Conservation (phyloP, 2,113 vertebrate genomes). For the Silurus glanis region DNA sequence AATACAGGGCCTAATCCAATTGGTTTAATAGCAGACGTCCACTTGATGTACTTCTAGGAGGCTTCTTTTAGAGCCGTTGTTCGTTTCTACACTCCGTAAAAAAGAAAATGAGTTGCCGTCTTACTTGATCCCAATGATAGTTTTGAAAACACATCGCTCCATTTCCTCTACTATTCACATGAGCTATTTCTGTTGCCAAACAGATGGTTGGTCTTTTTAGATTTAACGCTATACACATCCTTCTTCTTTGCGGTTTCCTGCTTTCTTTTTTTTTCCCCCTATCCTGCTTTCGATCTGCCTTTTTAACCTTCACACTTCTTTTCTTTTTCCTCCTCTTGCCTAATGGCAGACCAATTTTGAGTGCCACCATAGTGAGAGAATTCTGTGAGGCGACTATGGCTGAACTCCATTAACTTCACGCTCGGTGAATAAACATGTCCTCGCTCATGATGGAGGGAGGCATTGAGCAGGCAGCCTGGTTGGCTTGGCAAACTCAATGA, state of each 20-base stretch:
- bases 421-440: conserved; percentile 49
- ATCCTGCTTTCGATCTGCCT: conserved; percentile 20
- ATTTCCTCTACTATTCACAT: background rate
- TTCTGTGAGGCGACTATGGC: conserved; percentile 28
- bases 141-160: conserved; percentile 17
- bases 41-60: background rate
- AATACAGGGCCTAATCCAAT: background rate
- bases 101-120: conserved; percentile 7
- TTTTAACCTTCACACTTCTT: conserved; percentile 27
- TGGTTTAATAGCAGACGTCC: conserved; percentile 1
- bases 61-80: background rate
- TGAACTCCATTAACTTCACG: conserved; percentile 51
- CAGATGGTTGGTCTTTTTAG: background rate
- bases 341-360: conserved; percentile 44
- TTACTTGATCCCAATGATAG: conserved; percentile 33
- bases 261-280: background rate
- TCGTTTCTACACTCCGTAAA: background rate
- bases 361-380: conserved; percentile 16
- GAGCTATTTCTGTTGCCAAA: background rate
- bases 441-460: conserved; percentile 30
- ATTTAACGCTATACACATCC: background rate
- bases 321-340: conserved; percentile 15
- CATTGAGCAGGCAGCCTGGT: conserved; percentile 28
- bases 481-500: conserved; percentile 40
- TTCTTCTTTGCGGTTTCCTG: background rate